Conservation (phyloP, 2,888 invertebrate species). For the Drosophila pseudotakahashii region DNA sequence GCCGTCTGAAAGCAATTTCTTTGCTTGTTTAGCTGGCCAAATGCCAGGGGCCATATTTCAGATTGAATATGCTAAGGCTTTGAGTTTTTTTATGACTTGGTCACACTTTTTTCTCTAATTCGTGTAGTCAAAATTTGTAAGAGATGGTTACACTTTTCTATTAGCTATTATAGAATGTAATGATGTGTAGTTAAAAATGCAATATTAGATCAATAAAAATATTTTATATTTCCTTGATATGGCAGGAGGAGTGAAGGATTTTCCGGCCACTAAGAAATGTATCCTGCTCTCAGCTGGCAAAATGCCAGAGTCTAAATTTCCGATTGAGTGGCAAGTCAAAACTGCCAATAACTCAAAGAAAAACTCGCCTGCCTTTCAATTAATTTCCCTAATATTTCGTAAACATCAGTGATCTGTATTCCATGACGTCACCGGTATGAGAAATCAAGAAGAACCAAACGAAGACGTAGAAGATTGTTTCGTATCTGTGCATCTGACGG, state of each 20-base stretch:
- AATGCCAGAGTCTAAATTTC: slow-evolving; percentile 46
- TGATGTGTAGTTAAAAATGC: neutral
- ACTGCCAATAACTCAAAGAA: slow-evolving; percentile 12
- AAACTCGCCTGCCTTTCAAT: slow-evolving; percentile 2
- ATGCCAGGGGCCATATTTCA: slow-evolving; percentile 49
- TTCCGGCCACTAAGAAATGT: neutral
- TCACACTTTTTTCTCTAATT: neutral
- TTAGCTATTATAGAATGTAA: too few species aligned
- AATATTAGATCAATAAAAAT: neutral
- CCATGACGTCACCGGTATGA: slow-evolving; percentile 56
- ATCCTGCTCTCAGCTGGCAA: slow-evolving; percentile 41
- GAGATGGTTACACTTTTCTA: too few species aligned
- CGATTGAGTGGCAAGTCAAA: slow-evolving; percentile 8
- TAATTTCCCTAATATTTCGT: slow-evolving; percentile 19
- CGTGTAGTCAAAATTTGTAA: too few species aligned
- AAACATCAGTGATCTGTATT: slow-evolving; percentile 20
- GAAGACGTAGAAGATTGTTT: slow-evolving; percentile 41
- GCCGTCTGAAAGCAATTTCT: slow-evolving; percentile 55
- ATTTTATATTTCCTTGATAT: too few species aligned
- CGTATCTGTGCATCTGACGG: slow-evolving; percentile 54
- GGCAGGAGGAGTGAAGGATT: neutral
- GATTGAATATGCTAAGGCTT: slow-evolving; percentile 5
- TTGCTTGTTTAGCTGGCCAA: slow-evolving; percentile 50
- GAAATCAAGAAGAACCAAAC: slow-evolving; percentile 29
- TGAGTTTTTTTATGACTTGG: neutral